Percentiles rank a stretch among this genome's conserved stretches.
Conservation (phyloP, 2,113 vertebrate genomes). For the Erythrocercus mccallii region DNA sequence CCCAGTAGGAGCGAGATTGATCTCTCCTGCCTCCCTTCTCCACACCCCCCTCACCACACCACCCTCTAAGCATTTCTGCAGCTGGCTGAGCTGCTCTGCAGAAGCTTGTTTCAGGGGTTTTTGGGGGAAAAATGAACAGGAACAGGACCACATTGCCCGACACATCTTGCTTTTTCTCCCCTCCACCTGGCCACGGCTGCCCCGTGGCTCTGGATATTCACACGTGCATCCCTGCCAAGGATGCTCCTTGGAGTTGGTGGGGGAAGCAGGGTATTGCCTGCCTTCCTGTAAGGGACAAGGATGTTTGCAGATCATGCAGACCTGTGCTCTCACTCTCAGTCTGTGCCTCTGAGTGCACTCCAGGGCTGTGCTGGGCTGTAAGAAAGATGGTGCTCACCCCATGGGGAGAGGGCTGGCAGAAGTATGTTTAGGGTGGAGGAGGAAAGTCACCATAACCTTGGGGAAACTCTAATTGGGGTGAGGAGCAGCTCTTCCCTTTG, state of each 20-base stretch:
- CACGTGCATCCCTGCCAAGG: fast-evolving
- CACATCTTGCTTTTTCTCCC: not conserved
- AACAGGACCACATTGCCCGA: not conserved
- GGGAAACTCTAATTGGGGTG: fast-evolving
- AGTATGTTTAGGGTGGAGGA: not conserved
- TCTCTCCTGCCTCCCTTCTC: not conserved
- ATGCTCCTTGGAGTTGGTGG: not conserved
- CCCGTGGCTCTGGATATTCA: fast-evolving
- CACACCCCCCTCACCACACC: not conserved
- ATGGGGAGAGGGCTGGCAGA: not conserved
- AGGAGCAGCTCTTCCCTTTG: not conserved
- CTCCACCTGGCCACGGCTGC: fast-evolving
- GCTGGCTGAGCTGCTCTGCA: not conserved
- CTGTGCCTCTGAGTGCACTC: not conserved
- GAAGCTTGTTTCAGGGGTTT: not conserved
- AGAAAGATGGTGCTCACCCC: not conserved
- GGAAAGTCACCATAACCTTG: not conserved
- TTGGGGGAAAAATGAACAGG: not conserved
- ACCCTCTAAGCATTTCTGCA: constrained; percentile 46
- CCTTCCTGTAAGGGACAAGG: not conserved
- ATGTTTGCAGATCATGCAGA: not conserved
- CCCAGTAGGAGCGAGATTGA: not conserved
- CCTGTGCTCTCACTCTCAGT: not conserved
- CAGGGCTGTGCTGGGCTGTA: not conserved
- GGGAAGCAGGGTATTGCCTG: not conserved